phyloP scores from a whole-genome alignment of 92 coral and sea anemone genomes.

The Porites rus region DNA sequence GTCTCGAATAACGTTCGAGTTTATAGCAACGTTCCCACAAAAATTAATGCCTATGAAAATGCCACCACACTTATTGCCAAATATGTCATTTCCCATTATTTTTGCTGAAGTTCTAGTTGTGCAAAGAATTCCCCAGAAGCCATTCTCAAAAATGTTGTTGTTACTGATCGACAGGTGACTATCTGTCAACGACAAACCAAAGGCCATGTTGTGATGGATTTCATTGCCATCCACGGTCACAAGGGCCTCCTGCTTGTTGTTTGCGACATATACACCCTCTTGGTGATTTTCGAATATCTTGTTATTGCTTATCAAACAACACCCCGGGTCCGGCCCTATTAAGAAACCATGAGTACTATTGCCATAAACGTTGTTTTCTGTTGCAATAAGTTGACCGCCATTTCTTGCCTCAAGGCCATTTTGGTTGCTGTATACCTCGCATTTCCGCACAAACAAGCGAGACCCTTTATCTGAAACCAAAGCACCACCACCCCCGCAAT shows the following conservation, averaged over 20 bases:
- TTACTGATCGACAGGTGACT: not conserved
- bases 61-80: slow-evolving; percentile 76
- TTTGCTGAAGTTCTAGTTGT: slow-evolving; percentile 35
- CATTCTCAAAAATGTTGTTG: slow-evolving; percentile 68
- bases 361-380: slow-evolving; percentile 56
- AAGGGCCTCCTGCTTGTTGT: not conserved
- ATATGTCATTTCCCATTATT: slow-evolving; percentile 48
- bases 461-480: slow-evolving; percentile 53
- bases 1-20: slow-evolving; percentile 45
- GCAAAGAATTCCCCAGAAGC: slow-evolving; percentile 55
- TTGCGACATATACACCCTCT: slow-evolving; percentile 49
- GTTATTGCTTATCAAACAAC: slow-evolving; percentile 40
- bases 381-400: slow-evolving; percentile 56
- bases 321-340: slow-evolving; percentile 46
- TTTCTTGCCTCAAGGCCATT: slow-evolving; percentile 70
- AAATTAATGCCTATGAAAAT: slow-evolving; percentile 41
- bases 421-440: slow-evolving; percentile 64
- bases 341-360: slow-evolving; percentile 64
- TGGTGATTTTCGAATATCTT: slow-evolving; percentile 67
- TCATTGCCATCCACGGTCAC: slow-evolving; percentile 17
- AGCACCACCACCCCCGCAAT: slow-evolving; percentile 69
- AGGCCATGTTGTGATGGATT: slow-evolving; percentile 29
- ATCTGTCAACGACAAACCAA: slow-evolving; percentile 18
- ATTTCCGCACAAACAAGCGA: slow-evolving; percentile 30
- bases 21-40: slow-evolving; percentile 47